Conservation (phyloP, 1,140 invertebrate species). For the Drosophila rufa region DNA sequence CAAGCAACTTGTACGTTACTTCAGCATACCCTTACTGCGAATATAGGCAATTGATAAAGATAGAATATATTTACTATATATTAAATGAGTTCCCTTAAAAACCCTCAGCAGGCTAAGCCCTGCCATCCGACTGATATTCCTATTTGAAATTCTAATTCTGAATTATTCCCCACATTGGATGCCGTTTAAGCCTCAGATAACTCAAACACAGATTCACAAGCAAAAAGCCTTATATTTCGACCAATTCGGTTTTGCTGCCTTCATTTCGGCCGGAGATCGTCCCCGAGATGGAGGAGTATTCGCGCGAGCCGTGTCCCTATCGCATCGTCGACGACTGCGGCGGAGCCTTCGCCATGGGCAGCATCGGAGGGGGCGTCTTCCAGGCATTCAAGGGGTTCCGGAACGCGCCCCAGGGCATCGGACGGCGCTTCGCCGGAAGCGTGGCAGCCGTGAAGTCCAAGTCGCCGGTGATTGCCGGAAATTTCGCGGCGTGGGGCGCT, state of each 20-base stretch:
- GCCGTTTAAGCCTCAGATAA: neutral
- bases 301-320: constrained; percentile 88
- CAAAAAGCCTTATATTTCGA: constrained; percentile 13
- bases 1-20: constrained; percentile 38
- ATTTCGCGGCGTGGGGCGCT: constrained; percentile 97
- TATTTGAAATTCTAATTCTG: neutral
- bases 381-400: constrained; percentile 98
- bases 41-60: neutral
- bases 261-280: constrained; percentile 6
- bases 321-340: constrained; percentile 87
- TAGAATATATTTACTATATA: neutral
- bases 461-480: constrained; percentile 96
- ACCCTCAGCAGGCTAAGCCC: neutral
- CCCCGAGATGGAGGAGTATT: constrained; percentile 93
- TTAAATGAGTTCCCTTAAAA: neutral
- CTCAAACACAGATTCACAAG: neutral
- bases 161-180: too few species aligned
- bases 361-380: constrained; percentile 98
- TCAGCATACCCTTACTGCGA: constrained; percentile 18
- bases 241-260: constrained; percentile 10
- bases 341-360: constrained; percentile 99
- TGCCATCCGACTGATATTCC: neutral
- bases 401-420: constrained; percentile 94
- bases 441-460: constrained; percentile 93
- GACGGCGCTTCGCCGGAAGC: constrained; percentile 88